Evolutionary conservation across 2,113 vertebrate genomes (phyloP).

Genomic region (Grus americana): DNA sequence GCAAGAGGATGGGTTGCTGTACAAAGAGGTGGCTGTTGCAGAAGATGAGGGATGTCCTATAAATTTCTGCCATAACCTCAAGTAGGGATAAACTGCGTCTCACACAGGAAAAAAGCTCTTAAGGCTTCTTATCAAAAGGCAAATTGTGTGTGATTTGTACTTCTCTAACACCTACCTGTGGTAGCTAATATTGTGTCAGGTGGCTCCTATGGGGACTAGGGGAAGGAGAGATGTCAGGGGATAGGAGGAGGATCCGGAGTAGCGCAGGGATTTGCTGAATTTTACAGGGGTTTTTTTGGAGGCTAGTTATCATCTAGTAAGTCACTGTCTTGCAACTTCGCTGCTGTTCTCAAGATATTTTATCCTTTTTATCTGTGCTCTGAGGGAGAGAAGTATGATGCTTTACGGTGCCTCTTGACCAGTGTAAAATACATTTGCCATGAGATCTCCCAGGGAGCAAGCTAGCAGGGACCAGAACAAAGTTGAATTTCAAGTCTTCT

Average conservation of each 20-base stretch:
- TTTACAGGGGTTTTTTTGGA: background rate
- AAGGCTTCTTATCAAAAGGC: background rate
- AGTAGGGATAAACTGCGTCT: background rate
- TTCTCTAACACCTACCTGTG: background rate
- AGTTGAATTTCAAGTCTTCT: background rate
- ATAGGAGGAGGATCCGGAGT: background rate
- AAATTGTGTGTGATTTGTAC: background rate
- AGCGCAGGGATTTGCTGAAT: background rate
- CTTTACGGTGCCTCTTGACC: background rate
- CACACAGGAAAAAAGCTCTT: background rate
- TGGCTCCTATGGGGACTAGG: background rate
- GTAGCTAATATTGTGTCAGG: background rate
- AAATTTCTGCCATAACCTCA: background rate
- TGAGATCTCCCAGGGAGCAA: background rate
- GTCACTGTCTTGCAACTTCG: background rate
- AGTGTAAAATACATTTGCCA: background rate
- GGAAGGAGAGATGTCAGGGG: background rate
- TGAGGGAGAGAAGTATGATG: background rate
- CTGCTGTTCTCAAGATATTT: background rate
- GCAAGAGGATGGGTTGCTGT: background rate
- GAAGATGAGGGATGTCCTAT: background rate
- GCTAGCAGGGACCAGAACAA: background rate
- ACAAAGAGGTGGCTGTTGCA: background rate
- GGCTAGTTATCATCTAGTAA: background rate
- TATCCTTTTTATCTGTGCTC: background rate